Evolutionary conservation across 1,140 invertebrate genomes (phyloP), one percentile per base, ranked within the genome.

Genomic region (Grapholita molesta): DNA sequence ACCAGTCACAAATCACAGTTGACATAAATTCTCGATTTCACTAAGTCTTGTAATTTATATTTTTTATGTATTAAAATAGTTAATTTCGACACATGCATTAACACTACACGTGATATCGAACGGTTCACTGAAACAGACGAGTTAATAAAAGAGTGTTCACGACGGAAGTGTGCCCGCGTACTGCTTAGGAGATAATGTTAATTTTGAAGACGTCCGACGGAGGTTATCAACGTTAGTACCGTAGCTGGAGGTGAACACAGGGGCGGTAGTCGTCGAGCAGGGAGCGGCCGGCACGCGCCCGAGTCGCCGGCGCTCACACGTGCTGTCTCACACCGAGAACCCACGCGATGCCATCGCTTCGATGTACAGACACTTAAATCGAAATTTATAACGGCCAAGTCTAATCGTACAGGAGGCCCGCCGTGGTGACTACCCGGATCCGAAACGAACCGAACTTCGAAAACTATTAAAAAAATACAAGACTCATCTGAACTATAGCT

Each of bases 1-100:
- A 87, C 87, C 87, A 88, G 87, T 91, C 89, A 89, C 87, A 89
- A 89, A 91, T 91, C 89, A 91, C 89, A 91, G 89, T 84, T 85
- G 78, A 91, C 85, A 85, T 89, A 91, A 91, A 91, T 91, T 91
- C 89, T 89, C 89, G 80, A 89, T 88, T 89, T 89, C 83, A 84
- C 86, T 86, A 89, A 89, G 89, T 91, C 89, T 91, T 88, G 82
- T 90, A 83, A 86, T 89, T 89, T 83, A 85, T 82, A 82, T 83
- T 15, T 18, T n/a, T 25, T 84, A 80, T 84, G 82, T 80, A 83
- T 78, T 83, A 86, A 24, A 53, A 53, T 28, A 11, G 53, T 12
- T 28, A 55, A 55, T 55, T 74, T 84, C 83, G 84, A 85, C 79
- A 84, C 77, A 84, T 81, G 70, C 84, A 84, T 83, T 83, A 79